Percentiles rank a stretch among this genome's conserved stretches.
Conservation (phyloP, 2,113 vertebrate species). For the crab-eating macaque (Macaca fascicularis) region DNA sequence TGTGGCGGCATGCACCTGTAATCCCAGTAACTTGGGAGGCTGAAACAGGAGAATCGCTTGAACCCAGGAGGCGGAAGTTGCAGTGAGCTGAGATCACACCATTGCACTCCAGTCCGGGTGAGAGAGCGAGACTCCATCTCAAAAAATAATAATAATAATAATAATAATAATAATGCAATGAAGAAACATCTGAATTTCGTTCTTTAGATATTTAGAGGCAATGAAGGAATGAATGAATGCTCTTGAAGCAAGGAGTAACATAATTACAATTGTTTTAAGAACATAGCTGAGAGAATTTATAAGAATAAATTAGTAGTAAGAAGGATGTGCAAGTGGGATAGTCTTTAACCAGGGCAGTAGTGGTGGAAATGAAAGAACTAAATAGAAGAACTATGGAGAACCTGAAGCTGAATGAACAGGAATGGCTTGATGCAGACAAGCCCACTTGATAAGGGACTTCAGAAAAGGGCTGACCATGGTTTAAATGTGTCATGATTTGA, state of each 20-base stretch:
- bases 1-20: no score
- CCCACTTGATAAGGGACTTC: not conserved
- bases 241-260: not conserved
- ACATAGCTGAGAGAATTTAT: not conserved
- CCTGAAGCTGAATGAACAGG: not conserved
- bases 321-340: fast-evolving
- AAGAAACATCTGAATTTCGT: not conserved
- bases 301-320: not conserved
- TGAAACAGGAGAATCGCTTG: no score
- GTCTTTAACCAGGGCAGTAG: not conserved
- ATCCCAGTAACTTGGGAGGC: no score
- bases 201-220: not conserved
- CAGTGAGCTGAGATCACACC: no score
- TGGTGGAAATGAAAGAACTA: not conserved
- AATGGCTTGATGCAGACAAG: not conserved
- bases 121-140: no score
- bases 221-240: not conserved
- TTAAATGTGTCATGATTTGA: not conserved
- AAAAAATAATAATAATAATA: no score
- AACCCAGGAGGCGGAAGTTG: no score
- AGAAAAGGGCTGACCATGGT: not conserved
- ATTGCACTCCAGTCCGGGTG: no score
- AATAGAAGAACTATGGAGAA: not conserved
- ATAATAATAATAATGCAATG: no score
- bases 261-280: not conserved